These are phyloP conservation scores for Drosophila subsilvestris DNA, from an alignment of 2,888 invertebrate genomes.

Conservation along the genomic window DNA sequence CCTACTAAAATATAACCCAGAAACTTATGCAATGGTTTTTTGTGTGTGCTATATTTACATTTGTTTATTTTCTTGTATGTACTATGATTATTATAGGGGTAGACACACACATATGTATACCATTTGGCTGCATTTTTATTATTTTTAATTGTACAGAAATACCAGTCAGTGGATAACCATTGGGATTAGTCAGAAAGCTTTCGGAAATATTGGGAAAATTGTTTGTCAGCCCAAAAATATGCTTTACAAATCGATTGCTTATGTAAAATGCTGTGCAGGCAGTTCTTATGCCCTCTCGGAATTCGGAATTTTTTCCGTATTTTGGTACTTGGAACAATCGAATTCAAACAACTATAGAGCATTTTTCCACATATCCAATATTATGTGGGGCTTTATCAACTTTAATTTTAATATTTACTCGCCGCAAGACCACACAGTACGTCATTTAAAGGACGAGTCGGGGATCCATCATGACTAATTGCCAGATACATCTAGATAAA, in stretches of 20 bases:
- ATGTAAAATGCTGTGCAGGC: conserved; percentile 1
- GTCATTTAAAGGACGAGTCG: too few species aligned
- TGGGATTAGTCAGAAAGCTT: conserved; percentile 25
- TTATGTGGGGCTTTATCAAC: too few species aligned
- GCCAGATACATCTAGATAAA: too few species aligned
- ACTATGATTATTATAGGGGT: background rate
- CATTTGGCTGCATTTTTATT: background rate
- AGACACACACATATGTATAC: background rate
- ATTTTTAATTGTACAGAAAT: conserved; percentile 2
- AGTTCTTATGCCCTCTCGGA: too few species aligned
- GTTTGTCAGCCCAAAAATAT: conserved; percentile 19
- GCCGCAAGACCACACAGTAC: too few species aligned
- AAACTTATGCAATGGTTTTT: conserved; percentile 29
- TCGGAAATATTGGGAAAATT: background rate
- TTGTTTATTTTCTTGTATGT: background rate
- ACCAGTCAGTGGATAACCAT: background rate
- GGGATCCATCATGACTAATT: too few species aligned
- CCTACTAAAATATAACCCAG: conserved; percentile 5
- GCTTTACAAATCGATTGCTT: background rate
- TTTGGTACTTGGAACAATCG: too few species aligned
- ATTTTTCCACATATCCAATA: too few species aligned
- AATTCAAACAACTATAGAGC: too few species aligned
- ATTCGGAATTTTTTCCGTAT: too few species aligned
- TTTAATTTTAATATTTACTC: too few species aligned
- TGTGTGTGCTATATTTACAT: background rate